Percentiles rank a stretch among this genome's conserved stretches.
Conservation (phyloP, 1,140 invertebrate species). For the Delia radicum region DNA sequence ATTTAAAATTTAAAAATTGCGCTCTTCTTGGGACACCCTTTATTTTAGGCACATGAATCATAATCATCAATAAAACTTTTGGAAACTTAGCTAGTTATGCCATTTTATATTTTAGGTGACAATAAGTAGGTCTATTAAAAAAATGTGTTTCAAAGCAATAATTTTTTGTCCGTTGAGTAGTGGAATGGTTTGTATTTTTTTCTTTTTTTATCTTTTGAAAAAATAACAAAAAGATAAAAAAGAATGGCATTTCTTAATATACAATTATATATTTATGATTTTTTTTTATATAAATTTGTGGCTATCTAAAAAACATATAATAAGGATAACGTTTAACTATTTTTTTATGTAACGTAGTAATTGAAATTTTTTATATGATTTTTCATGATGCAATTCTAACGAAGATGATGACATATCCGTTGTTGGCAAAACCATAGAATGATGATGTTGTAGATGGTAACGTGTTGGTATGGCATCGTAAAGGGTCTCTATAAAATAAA, state of each 20-base stretch:
- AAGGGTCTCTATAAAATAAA: constrained; percentile 11
- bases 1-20: too few species aligned
- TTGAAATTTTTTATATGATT: constrained; percentile 14
- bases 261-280: not conserved
- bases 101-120: too few species aligned
- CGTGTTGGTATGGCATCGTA: constrained; percentile 21
- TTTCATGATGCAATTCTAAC: constrained; percentile 14
- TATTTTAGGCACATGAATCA: too few species aligned
- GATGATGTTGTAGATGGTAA: constrained; percentile 14
- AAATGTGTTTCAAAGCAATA: too few species aligned
- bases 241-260: not conserved
- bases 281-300: not conserved
- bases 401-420: constrained; percentile 20
- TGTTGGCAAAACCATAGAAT: not conserved
- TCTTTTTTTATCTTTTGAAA: too few species aligned
- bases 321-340: not conserved
- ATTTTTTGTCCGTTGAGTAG: too few species aligned
- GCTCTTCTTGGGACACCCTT: too few species aligned
- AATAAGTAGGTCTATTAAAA: too few species aligned
- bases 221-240: not conserved
- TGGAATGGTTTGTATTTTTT: too few species aligned
- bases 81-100: too few species aligned
- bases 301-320: not conserved
- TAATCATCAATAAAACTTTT: too few species aligned
- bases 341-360: constrained; percentile 16